phyloP scores from a whole-genome alignment of 2,113 vertebrate species.

The Burhinus oedicnemus region DNA sequence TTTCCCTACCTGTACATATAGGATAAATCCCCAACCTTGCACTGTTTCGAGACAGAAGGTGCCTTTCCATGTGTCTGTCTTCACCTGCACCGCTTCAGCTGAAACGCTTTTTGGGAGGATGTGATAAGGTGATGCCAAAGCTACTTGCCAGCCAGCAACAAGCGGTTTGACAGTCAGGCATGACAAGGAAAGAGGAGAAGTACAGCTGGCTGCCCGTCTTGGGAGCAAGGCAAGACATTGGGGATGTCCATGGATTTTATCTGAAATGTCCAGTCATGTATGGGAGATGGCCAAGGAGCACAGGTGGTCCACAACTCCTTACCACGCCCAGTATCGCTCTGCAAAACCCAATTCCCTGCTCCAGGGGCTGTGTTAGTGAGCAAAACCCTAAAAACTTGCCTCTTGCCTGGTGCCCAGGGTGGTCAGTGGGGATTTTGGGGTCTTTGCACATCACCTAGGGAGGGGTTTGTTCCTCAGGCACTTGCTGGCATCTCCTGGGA shows the following conservation, averaged over 20 bases:
- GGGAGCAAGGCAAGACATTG: neutral
- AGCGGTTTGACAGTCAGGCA: neutral
- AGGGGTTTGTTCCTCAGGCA: neutral
- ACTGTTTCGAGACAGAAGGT: neutral
- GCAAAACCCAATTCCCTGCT: neutral
- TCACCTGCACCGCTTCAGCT: neutral
- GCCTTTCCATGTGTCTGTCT: neutral
- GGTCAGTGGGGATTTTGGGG: neutral
- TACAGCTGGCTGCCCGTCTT: neutral
- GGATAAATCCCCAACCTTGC: neutral
- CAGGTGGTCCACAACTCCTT: fast-evolving
- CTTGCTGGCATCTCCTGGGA: neutral
- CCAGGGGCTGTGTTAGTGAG: neutral
- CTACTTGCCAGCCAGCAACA: neutral
- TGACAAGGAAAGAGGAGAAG: neutral
- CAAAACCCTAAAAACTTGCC: neutral
- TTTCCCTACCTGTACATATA: neutral
- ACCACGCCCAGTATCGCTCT: neutral
- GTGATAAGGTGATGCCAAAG: neutral
- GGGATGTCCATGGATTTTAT: neutral
- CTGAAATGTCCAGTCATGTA: fast-evolving
- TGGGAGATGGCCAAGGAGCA: fast-evolving
- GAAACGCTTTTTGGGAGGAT: fast-evolving
- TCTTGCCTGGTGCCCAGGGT: fast-evolving
- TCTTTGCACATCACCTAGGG: neutral